A percentile compares a stretch with the other conserved stretches of the same genome.
These are phyloP conservation scores for Eupithecia inturbata DNA, from an alignment of 2,888 invertebrate species.

Conservation along the genomic window DNA sequence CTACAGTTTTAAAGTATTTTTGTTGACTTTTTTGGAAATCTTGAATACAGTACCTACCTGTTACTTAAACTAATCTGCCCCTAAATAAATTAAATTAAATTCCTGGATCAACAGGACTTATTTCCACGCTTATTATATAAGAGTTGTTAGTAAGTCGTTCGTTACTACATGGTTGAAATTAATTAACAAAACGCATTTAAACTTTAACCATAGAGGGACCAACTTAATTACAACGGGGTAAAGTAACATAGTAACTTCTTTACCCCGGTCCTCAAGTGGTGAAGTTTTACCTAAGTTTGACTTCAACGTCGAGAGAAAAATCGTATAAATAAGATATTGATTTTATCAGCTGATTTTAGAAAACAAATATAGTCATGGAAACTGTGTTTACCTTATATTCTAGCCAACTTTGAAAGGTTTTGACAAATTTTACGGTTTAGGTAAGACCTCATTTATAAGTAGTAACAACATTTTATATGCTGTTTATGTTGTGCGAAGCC, in stretches of 20 bases:
- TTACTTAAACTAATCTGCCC: too few relatives aligned
- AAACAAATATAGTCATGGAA: background rate
- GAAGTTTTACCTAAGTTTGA: conserved; percentile 14
- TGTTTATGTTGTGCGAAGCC: background rate
- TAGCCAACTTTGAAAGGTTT: background rate
- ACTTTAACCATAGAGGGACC: background rate
- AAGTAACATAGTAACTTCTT: background rate
- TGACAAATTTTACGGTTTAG: background rate
- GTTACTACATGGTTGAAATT: background rate
- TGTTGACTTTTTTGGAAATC: too few relatives aligned
- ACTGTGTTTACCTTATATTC: background rate
- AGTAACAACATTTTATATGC: background rate
- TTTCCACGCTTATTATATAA: too few relatives aligned
- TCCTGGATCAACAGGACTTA: too few relatives aligned
- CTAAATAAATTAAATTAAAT: too few relatives aligned
- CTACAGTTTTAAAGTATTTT: too few relatives aligned
- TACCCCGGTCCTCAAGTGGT: background rate
- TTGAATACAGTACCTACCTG: too few relatives aligned
- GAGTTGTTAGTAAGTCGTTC: too few relatives aligned
- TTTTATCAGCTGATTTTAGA: conserved; percentile 7
- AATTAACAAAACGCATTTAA: background rate
- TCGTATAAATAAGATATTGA: conserved; percentile 28
- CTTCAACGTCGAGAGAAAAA: conserved; percentile 18
- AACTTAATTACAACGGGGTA: background rate
- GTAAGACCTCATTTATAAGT: background rate